Conservation (phyloP, 2,888 invertebrate species). For the Julus scanicus region DNA sequence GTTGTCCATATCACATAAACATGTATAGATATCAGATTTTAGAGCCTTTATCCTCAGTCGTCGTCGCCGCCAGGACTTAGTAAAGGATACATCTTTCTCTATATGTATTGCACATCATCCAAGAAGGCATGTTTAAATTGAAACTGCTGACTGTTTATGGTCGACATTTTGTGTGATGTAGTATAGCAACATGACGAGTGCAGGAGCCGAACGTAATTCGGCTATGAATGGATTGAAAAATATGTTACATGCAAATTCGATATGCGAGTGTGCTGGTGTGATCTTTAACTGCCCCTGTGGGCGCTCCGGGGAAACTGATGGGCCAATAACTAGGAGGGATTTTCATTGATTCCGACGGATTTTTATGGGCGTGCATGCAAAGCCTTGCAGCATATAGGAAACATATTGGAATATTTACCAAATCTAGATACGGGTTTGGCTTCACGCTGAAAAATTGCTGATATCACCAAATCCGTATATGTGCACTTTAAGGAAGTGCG, state of each 20-base stretch:
- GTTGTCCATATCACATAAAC: too few species aligned
- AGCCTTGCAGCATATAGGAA: conserved; percentile 19
- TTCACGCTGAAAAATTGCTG: conserved; percentile 19
- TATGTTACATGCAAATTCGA: background rate
- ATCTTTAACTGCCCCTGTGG: conserved; percentile 19
- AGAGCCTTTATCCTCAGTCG: too few species aligned
- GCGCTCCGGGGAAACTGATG: conserved; percentile 1
- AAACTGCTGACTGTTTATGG: background rate
- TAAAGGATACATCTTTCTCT: too few species aligned
- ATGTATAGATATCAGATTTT: too few species aligned
- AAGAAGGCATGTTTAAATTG: background rate
- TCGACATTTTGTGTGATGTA: background rate
- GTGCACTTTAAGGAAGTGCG: background rate
- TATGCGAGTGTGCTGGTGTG: conserved; percentile 1
- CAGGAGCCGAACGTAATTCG: background rate
- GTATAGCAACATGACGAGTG: background rate
- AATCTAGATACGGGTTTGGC: background rate
- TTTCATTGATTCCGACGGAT: background rate
- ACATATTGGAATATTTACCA: conserved; percentile 19
- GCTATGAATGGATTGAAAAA: background rate
- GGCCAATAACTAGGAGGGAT: conserved; percentile 19
- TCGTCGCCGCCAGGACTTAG: too few species aligned
- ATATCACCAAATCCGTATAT: conserved; percentile 3
- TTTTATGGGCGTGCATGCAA: conserved; percentile 10
- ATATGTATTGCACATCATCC: background rate